Conservation (phyloP, 2,113 vertebrate genomes). For the Sterna hirundo region DNA sequence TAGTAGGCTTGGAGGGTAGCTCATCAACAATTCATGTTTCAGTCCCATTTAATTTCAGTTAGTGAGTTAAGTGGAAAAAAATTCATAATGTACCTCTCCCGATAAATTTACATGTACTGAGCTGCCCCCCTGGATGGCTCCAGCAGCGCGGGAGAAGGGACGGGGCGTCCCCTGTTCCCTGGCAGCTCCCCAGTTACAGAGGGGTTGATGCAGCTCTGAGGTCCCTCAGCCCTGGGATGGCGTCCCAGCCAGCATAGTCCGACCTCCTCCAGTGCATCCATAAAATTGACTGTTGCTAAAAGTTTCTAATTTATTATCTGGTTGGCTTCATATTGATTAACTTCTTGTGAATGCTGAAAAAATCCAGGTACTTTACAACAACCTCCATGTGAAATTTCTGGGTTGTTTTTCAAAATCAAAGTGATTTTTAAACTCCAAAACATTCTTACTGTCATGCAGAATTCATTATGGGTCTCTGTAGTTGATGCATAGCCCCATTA, state of each 20-base stretch:
- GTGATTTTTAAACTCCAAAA: neutral
- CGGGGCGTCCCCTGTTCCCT: fast-evolving
- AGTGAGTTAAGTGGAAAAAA: neutral
- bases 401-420: neutral
- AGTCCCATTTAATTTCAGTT: slow-evolving; percentile 18
- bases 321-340: neutral
- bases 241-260: fast-evolving
- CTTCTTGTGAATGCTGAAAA: neutral
- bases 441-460: neutral
- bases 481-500: neutral
- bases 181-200: fast-evolving
- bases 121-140: neutral
- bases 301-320: neutral
- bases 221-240: neutral
- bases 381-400: neutral
- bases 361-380: neutral
- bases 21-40: slow-evolving; percentile 35
- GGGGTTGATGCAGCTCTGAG: neutral
- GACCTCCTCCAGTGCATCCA: neutral
- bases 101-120: neutral
- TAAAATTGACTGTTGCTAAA: neutral
- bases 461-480: neutral
- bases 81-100: neutral
- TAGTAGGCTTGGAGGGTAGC: neutral
- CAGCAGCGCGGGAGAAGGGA: neutral